These are phyloP conservation scores for Cephalopachus bancanus DNA, from an alignment of 2,797 vertebrate species.

Conservation along the genomic window DNA sequence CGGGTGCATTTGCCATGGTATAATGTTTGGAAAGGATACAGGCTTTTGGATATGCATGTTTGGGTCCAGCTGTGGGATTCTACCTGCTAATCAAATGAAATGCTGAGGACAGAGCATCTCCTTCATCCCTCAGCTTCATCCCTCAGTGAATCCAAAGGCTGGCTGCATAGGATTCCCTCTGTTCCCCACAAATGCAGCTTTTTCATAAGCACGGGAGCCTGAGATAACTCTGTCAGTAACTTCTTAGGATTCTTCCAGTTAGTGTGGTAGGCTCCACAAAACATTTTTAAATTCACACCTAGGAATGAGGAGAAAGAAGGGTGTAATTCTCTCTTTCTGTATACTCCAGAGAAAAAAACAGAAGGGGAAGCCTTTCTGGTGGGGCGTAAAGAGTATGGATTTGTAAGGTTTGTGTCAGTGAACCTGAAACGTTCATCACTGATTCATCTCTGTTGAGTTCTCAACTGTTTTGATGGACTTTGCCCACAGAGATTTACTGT, in stretches of 20 bases:
- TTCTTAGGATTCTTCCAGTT: conserved; percentile 12
- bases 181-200: neutral
- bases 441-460: neutral
- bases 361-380: neutral
- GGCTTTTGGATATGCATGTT: neutral
- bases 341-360: neutral
- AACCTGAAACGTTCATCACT: neutral
- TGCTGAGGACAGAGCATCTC: neutral
- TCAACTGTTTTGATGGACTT: neutral
- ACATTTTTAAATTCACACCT: conserved; percentile 42
- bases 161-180: neutral
- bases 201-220: neutral
- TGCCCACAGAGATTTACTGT: neutral
- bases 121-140: neutral
- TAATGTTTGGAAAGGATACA: neutral
- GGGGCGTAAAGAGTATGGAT: neutral
- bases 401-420: neutral
- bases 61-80: neutral
- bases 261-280: neutral
- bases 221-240: neutral
- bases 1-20: neutral
- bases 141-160: neutral
- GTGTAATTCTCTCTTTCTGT: neutral
- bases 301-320: neutral
- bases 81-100: neutral